Conservation (phyloP, 2,888 invertebrate species). For the Sinentomon sp. region DNA sequence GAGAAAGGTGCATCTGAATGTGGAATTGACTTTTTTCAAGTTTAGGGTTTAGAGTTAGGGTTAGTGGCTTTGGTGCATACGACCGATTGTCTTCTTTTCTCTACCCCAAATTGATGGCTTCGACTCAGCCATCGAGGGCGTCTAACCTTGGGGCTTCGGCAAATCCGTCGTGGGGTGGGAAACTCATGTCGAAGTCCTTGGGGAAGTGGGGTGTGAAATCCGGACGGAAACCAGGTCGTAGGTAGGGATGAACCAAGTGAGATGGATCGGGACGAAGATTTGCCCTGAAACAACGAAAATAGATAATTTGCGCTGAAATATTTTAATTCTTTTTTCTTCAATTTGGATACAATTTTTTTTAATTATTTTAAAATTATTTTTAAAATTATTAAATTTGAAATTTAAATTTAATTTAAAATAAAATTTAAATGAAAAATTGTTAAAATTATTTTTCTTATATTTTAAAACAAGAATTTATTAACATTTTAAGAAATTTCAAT, state of each 20-base stretch:
- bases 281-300: slow-evolving; percentile 24
- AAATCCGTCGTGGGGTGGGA: slow-evolving; percentile 56
- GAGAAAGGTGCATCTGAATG: too few species aligned
- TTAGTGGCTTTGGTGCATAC: too few species aligned
- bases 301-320: slow-evolving; percentile 3
- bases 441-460: too few species aligned
- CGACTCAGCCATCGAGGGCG: too few species aligned
- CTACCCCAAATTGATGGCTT: not conserved
- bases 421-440: too few species aligned
- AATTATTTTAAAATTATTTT: not conserved
- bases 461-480: too few species aligned
- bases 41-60: too few species aligned
- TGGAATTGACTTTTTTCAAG: too few species aligned
- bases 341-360: not conserved
- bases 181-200: slow-evolving; percentile 59
- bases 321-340: slow-evolving; percentile 3
- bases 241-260: slow-evolving; percentile 45
- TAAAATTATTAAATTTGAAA: not conserved
- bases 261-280: slow-evolving; percentile 51
- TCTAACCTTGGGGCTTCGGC: slow-evolving; percentile 49
- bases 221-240: slow-evolving; percentile 54
- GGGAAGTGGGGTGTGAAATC: slow-evolving; percentile 54
- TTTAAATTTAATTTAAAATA: too few species aligned
- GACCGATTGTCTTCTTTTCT: too few species aligned
- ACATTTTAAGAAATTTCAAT: too few species aligned